Base-by-base conservation (phyloP, 2,113 vertebrate genomes). In the Petaurus breviceps region DNA sequence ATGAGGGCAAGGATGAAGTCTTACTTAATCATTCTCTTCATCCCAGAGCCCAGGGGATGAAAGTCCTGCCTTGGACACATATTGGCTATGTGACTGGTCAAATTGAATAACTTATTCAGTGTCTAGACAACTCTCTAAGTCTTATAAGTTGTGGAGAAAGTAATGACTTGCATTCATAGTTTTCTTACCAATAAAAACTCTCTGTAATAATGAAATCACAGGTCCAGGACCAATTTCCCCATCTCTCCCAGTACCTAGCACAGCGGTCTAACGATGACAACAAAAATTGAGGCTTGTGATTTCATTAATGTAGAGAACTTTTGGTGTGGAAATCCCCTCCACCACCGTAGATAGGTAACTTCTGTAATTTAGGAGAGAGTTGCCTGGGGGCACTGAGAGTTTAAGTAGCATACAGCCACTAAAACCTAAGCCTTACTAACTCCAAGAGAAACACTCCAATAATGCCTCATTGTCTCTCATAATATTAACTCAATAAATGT, bases 401-500 rank as follows among this genome's bases (percentile, higher is more conserved):
- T 68, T 68, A 68, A 68, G 57, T 14, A 11, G 31, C 4, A 37
- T 12, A 68, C 1, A 68, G 12, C 31, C 57, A 68, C 1, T 61
- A 43, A 84, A 8, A 23, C 19, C n/a, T 43, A 43, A 84, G 6
- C 19, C 16, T 43, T 43, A 31, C n/a, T 23, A n/a, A 43, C 68
- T 84, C 1, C 68, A 84, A 22, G 68, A 2, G 68, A 84, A 84
- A 84, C 7, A n/a, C 37, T 77, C 31, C 23, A 68, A 14, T 14
- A 37, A 68, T 25, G 28, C 68, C 37, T 68, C 28, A 12, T 37
- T 22, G 68, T 23, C 19, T 84, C 68, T 84, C 10, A 37, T 31
- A 11, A 6, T 43, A 84, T 57, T 94, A 92, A 90, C 22, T 93
- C 50, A 89, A 94, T 53, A 94, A 94, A 96, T 14, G 94, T 37